Base-by-base conservation (phyloP, 2,113 vertebrate genomes). In the Theristicus caerulescens region DNA sequence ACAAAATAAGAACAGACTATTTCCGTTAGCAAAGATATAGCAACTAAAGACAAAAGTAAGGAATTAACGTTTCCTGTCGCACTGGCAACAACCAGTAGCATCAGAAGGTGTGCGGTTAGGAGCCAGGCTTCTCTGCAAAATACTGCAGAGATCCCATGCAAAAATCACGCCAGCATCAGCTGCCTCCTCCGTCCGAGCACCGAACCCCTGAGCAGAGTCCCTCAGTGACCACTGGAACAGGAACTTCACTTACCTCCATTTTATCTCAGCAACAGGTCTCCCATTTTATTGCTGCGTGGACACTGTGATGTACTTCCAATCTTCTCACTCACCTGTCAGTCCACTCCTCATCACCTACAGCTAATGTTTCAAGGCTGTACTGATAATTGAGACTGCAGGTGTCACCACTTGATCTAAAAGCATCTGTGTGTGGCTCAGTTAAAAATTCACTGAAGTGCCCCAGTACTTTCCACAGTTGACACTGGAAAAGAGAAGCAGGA, bases 1-100 rank as follows among this genome's bases (percentile, higher is more conserved):
- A 84, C 31, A 67, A 82, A 94, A 38, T 26, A 78, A 94, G 65
- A 90, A 73, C 16, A 72, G 42, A 26, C 32, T 46, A 86, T 73
- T 84, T 81, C 79, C 66, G 66, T 79, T 62, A 80, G 67, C 82
- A 95, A 94, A 90, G 95, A 97, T 84, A 94, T 4, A 79, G 80
- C 57, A 65, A 80, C 42, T 47, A 11, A 83, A 70, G 71, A 92
- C 81, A 88, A 49, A 78, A 69, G 80, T 47, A 80, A 82, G 34
- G 64, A 83, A 97, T 77, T 84, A 87, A 69, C 64, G 65, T 85
- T 91, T 90, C 88, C 93, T 93, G 74, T 70, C 65, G 38, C 79
- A 16, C 22, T 36, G 93, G 36, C 71, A 82, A 36, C 54, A 59
- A 67, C 34, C 64, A 57, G 57, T 5, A 49, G 31, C 46, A 38